phyloP scores from a whole-genome alignment of 1,140 invertebrate species.

The Bemisia tabaci region DNA sequence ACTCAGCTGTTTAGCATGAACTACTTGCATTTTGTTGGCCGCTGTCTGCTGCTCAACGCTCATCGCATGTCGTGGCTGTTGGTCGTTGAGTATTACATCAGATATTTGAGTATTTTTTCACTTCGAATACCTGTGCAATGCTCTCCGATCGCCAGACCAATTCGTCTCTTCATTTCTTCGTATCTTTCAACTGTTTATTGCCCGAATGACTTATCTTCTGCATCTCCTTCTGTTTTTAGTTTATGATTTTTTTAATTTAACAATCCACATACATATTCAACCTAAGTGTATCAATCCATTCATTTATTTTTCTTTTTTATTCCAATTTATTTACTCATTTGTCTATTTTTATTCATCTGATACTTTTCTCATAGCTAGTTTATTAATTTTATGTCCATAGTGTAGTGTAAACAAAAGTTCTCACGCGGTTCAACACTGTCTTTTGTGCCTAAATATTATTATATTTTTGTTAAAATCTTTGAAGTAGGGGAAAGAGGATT shows the following conservation, averaged over 20 bases:
- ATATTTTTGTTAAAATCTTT: no score
- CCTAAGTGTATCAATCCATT: neutral
- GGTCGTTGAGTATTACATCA: slow-evolving; percentile 91
- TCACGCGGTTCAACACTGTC: no score
- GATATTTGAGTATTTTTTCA: slow-evolving; percentile 56
- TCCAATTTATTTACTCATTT: neutral
- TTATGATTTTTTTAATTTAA: neutral
- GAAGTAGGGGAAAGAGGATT: no score
- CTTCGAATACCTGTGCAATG: slow-evolving; percentile 72
- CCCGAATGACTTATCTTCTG: neutral
- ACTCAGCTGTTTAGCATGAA: neutral
- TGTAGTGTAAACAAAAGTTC: no score
- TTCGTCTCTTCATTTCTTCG: slow-evolving; percentile 1
- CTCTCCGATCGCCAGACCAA: slow-evolving; percentile 36
- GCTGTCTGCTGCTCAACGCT: no score
- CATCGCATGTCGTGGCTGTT: slow-evolving; percentile 27
- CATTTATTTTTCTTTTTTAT: neutral
- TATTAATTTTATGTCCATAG: no score
- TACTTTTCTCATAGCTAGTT: no score
- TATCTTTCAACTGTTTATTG: neutral
- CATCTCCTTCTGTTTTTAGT: slow-evolving; percentile 3
- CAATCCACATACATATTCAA: slow-evolving; percentile 1
- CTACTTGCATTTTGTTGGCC: no score
- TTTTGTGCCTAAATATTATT: no score
- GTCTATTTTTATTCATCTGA: no score